These are phyloP conservation scores for Teleiodes luculella DNA, from an alignment of 2,888 invertebrate genomes.

Conservation along the genomic window DNA sequence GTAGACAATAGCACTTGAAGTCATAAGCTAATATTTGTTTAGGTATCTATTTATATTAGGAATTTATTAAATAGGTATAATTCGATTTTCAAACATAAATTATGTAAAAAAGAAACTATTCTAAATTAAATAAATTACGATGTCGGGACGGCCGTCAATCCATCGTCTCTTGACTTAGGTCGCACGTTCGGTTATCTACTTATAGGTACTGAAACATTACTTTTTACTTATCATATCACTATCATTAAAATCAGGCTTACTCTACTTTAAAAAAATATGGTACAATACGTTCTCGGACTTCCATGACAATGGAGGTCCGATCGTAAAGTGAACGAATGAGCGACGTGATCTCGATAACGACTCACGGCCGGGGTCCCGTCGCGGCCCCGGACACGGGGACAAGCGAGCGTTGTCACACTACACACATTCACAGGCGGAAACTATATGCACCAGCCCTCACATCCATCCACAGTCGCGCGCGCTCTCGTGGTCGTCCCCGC, in stretches of 20 bases:
- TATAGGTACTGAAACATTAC: constrained; percentile 74
- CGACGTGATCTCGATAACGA: constrained; percentile 74
- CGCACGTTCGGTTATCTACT: constrained; percentile 77
- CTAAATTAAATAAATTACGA: constrained; percentile 77
- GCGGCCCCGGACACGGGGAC: constrained; percentile 71
- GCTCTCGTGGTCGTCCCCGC: constrained; percentile 72
- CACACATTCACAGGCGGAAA: constrained; percentile 45
- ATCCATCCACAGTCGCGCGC: constrained; percentile 67
- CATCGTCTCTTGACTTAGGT: constrained; percentile 77
- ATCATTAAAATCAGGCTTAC: constrained; percentile 70
- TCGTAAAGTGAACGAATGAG: constrained; percentile 74
- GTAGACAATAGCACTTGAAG: constrained; percentile 53
- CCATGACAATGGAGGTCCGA: constrained; percentile 54
- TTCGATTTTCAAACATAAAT: constrained; percentile 65
- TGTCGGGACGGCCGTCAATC: constrained; percentile 77
- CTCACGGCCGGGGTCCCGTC: constrained; percentile 70
- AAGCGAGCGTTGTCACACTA: constrained; percentile 67
- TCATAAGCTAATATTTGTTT: constrained; percentile 56
- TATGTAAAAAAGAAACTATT: constrained; percentile 63
- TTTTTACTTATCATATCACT: constrained; percentile 72
- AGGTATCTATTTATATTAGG: constrained; percentile 58
- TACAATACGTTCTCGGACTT: constrained; percentile 70
- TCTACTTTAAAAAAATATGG: constrained; percentile 72
- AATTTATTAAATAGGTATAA: constrained; percentile 67
- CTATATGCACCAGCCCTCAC: constrained; percentile 42